Base-by-base conservation (phyloP, 2,888 invertebrate species). In the Mylabris sibirica region DNA sequence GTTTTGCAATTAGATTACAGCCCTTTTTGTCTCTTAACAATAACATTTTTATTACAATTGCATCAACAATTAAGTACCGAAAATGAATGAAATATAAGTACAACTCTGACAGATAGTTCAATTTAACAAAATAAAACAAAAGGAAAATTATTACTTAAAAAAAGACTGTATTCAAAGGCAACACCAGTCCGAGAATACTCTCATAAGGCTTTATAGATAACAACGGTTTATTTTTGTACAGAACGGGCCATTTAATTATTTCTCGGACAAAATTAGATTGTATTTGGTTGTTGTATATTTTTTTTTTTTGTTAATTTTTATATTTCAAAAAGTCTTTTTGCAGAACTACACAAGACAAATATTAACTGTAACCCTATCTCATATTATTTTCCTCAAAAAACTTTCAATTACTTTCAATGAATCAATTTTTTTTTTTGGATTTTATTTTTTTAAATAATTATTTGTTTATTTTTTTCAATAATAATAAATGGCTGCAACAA, bases 81-180 rank as follows among this genome's bases (percentile, higher is more conserved):
- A 67, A 74, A 60, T 60, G 34, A 66, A 69, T 35, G 20, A 49
- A 67, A 30, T 35, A 49, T 35, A 66, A 57, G 59, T 64, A 63
- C 57, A 60, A 26, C 14, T 30, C 22, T 38, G 3, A 22, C 11
- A 38, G 61, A 34, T 20, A 57, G 17, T 53, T 49, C 72, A 66
- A 65, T 66, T 62, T 65, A 66, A 60, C 66, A 68, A 70, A 70
- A 73, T 73, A 74, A 63, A 69, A 73, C 74, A 72, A 72, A 67
- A 71, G 60, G 63, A 72, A 71, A 67, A 68, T 75, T 5, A 71
- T 66, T 72, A 72, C 63, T 72, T 72, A 69, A 74, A 73, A 76
- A 76, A 76, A 77, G 77, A 75, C 77, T 76, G 76, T 74, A 75
- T 72, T 77, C 76, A 71, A 75, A 76, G 74, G 77, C 74, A 76